Conservation (phyloP, 2,113 vertebrate species). For the Pseudonaja textilis region DNA sequence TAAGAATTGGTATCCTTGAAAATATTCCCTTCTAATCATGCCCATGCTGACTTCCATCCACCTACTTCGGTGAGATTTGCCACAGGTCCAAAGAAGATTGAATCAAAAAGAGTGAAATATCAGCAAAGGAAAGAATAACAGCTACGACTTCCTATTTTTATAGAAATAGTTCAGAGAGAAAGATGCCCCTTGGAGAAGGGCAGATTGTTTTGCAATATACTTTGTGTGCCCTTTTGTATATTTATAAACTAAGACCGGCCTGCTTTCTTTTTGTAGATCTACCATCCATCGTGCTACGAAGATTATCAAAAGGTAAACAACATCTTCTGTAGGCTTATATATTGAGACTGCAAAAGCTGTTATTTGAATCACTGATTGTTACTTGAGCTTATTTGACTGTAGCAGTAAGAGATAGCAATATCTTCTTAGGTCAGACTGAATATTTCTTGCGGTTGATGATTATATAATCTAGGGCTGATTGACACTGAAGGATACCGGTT, state of each 20-base stretch:
- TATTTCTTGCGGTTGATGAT: not conserved
- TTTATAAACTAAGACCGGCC: not conserved
- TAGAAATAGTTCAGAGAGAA: not conserved
- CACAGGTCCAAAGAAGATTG: not conserved
- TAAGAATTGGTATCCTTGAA: not conserved
- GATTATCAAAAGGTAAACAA: slow-evolving; percentile 97
- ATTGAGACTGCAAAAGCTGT: not conserved
- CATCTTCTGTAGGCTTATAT: not conserved
- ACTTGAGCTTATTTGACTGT: not conserved
- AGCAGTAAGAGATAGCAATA: not conserved
- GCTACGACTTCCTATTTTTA: not conserved
- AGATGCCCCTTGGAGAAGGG: too few relatives aligned
- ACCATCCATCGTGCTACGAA: slow-evolving; percentile 96
- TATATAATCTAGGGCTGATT: not conserved
- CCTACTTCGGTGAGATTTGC: not conserved
- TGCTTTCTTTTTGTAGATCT: slow-evolving; percentile 78
- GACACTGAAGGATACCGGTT: not conserved
- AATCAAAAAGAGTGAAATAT: not conserved
- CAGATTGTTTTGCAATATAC: not conserved
- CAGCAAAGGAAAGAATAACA: not conserved
- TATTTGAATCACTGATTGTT: not conserved
- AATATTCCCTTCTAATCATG: not conserved
- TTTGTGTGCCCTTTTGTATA: not conserved
- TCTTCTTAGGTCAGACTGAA: not conserved
- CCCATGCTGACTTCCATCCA: not conserved